Base-by-base conservation (phyloP, 1,140 invertebrate genomes). In the Caenorhabditis latens region DNA sequence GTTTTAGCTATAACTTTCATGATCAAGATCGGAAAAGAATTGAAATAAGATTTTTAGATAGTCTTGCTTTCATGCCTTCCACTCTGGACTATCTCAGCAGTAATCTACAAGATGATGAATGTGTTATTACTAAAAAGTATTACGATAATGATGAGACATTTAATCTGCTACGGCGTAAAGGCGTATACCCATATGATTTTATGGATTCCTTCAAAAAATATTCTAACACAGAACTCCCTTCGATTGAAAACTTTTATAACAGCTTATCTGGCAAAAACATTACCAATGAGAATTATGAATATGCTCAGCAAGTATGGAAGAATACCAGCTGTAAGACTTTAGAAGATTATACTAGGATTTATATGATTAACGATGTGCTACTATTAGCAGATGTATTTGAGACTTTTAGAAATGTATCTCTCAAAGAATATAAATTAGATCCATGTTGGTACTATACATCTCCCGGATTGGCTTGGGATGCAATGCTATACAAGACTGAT, bases 131-230 rank as follows among this genome's bases (percentile, higher is more conserved):
- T 19, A 87, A 87, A 46, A 11, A 87, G 24, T 87, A 42, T 46
- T 87, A 83, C 24, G 65, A 65, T 24, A 21, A 65, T 65, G 86
- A 84, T 8, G 13, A 87, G 8, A 16, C 14, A 4, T 87, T 87
- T 24, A 13, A 89, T 32, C 57, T 89, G n/a, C n/a, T 91, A 19
- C 55, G 86, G 7, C 79, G 86, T 13, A 92, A 92, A 87, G 90
- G 91, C 19, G 88, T 91, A 14, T 92, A 91, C 55, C 90, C 90
- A 32, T 92, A 92, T 88, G 90, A 91, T 48, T 91, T 91, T 83
- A 89, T 91, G 55, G 87, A 91, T 84, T 71, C 67, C 3, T 83
- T 83, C 32, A 84, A 90, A 13, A 90, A 88, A 86, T 91, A 90
- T 84, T 43, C 90, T n/a, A 88, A 92, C 55, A 88, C 71, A 16